Evolutionary conservation across 2,797 vertebrate species (phyloP).

Genomic region (Enteromius fasciolatus): DNA sequence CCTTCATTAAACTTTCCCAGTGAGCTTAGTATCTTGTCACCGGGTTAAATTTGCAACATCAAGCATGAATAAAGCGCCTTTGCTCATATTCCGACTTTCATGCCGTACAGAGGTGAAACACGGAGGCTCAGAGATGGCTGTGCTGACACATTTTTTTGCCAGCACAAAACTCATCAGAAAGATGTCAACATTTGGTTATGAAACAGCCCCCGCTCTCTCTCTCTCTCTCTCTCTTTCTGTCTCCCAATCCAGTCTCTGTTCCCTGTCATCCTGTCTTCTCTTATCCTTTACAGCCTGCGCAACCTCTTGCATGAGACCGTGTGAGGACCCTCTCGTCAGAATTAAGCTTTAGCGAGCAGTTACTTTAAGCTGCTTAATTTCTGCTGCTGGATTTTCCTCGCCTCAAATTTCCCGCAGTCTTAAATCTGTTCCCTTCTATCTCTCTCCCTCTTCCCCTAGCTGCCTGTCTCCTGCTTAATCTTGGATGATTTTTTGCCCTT

Average conservation of each 20-base stretch:
- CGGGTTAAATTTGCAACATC: not conserved
- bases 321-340: constrained; percentile 75
- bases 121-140: constrained; percentile 29
- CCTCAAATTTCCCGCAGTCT: constrained; percentile 76
- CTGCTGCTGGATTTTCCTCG: constrained; percentile 76
- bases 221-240: constrained; percentile 22
- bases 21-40: constrained; percentile 1
- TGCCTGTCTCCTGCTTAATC: constrained; percentile 48
- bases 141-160: constrained; percentile 38
- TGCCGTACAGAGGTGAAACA: constrained; percentile 14
- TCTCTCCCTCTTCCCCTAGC: constrained; percentile 59
- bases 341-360: constrained; percentile 75
- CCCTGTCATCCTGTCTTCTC: constrained; percentile 44
- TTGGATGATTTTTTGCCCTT: constrained; percentile 52
- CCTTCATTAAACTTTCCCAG: not conserved
- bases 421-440: constrained; percentile 72
- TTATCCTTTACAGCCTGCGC: constrained; percentile 69
- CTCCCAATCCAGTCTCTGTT: constrained; percentile 38
- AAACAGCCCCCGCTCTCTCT: constrained; percentile 59
- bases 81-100: constrained; percentile 9
- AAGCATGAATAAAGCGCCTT: constrained; percentile 5
- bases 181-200: constrained; percentile 58
- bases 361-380: constrained; percentile 84
- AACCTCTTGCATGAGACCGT: constrained; percentile 76
- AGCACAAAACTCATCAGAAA: constrained; percentile 40